Evolutionary conservation across 2,113 vertebrate genomes (phyloP).

Genomic region (Globicephala melas): DNA sequence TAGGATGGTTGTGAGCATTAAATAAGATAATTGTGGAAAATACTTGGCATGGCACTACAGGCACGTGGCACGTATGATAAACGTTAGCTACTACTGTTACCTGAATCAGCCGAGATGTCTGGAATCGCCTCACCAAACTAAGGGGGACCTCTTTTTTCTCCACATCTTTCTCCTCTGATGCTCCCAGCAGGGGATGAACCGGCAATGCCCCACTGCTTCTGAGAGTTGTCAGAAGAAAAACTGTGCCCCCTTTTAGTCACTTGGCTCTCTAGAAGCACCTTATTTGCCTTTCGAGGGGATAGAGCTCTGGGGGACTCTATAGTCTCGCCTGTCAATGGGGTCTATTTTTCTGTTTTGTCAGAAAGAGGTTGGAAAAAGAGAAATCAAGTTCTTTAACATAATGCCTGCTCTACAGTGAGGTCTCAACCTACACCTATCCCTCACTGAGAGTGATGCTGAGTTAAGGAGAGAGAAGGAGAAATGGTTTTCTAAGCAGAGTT

Average conservation of each 20-base stretch:
- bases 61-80: fast-evolving
- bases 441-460: too few relatives aligned
- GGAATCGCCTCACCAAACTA: not conserved
- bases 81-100: not conserved
- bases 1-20: not conserved
- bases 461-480: not conserved
- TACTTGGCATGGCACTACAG: not conserved
- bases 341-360: not conserved
- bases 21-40: not conserved
- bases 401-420: not conserved
- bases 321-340: not conserved
- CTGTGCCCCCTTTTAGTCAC: not conserved
- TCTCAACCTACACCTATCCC: fast-evolving
- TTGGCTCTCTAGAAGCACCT: not conserved
- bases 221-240: not conserved
- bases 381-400: not conserved
- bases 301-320: not conserved
- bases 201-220: not conserved
- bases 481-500: not conserved
- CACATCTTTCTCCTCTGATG: not conserved
- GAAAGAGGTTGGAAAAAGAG: not conserved
- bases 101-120: not conserved
- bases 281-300: not conserved
- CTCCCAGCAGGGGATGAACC: not conserved
- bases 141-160: not conserved